Base-by-base conservation (phyloP, 23 tunicate species). In the Halocynthia aurantium region DNA sequence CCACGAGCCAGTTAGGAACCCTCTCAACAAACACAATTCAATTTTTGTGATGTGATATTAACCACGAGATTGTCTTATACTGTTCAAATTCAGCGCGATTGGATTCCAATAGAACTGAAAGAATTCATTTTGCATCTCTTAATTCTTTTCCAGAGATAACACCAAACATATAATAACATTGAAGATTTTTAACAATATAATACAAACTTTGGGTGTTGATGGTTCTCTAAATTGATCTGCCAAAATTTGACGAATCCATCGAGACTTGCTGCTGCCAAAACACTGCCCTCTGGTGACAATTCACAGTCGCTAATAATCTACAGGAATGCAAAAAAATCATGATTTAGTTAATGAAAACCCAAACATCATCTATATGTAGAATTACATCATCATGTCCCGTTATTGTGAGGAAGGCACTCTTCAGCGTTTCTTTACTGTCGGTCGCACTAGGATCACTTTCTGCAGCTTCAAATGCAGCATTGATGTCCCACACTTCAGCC, bases 401-500 rank as follows among this genome's bases (percentile, higher is more conserved):
- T 13, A 84, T 67, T 15, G 88, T 52, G 22, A 84, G 65, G 52
- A 55, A 84, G 20, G 78, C 68, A 10, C 55, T 67, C 9, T 50
- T 8, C 0, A 70, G 73, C 9, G 67, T 52, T 61, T 72, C 40
- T 17, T 71, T n/a, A 8, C 20, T 50, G 6, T 78, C 50, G 19
- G 81, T 77, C 12, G 18, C 80, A 49, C 74, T 67, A 8, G 52
- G 70, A 20, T 61, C 51, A 8, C n/a, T 55, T 11, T 76, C 75
- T 5, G 80, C 80, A 0, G 66, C 62, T 31, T 61, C 55, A 51
- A 72, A 83, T 19, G 88, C 96, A 61, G 57, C 67, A 58, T 75
- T 80, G 11, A 89, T 58, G 65, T 89, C 96, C 96, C 96, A 89
- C 0, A 89, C 85, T 80, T 89, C 96, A 15, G 85, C 96, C 96